Conservation (phyloP, 2,888 invertebrate genomes). For the Frankliniella intonsa region DNA sequence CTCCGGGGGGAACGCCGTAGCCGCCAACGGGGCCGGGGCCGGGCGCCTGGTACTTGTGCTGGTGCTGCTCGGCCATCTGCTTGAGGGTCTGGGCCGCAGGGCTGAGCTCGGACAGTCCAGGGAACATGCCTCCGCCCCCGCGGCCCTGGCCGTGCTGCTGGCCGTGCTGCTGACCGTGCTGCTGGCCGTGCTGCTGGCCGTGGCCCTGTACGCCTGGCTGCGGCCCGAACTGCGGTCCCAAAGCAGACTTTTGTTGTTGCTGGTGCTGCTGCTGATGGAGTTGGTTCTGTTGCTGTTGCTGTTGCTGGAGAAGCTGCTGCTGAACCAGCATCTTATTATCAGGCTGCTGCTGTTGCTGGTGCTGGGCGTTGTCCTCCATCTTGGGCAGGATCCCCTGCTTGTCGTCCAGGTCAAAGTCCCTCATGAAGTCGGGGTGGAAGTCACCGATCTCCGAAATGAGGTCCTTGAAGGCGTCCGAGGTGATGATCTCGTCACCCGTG, state of each 20-base stretch:
- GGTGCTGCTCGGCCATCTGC: constrained; percentile 96
- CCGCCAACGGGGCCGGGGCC: constrained; percentile 48
- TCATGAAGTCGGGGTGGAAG: constrained; percentile 75
- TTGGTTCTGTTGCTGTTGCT: constrained; percentile 38
- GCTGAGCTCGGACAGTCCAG: constrained; percentile 65
- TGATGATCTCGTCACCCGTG: constrained; percentile 70
- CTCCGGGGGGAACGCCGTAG: constrained; percentile 37
- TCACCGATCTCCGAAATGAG: constrained; percentile 83
- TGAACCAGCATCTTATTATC: constrained; percentile 44
- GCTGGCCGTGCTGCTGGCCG: constrained; percentile 46
- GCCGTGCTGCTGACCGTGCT: constrained; percentile 38
- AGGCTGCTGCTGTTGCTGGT: constrained; percentile 40
- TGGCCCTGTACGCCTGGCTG: constrained; percentile 50
- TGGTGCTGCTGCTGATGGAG: constrained; percentile 1
- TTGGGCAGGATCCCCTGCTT: constrained; percentile 38
- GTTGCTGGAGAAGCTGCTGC: constrained; percentile 39
- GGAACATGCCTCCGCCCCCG: constrained; percentile 37
- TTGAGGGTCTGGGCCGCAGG: constrained; percentile 93
- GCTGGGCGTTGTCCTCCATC: constrained; percentile 44
- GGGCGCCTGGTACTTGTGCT: constrained; percentile 69
- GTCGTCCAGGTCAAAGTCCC: constrained; percentile 65
- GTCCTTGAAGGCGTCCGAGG: constrained; percentile 75
- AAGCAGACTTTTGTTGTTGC: constrained; percentile 32
- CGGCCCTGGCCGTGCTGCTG: constrained; percentile 24
- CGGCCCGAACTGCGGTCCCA: constrained; percentile 37